Evolutionary conservation across 2,888 invertebrate genomes (phyloP).

Genomic region (Ethmia dodecea): DNA sequence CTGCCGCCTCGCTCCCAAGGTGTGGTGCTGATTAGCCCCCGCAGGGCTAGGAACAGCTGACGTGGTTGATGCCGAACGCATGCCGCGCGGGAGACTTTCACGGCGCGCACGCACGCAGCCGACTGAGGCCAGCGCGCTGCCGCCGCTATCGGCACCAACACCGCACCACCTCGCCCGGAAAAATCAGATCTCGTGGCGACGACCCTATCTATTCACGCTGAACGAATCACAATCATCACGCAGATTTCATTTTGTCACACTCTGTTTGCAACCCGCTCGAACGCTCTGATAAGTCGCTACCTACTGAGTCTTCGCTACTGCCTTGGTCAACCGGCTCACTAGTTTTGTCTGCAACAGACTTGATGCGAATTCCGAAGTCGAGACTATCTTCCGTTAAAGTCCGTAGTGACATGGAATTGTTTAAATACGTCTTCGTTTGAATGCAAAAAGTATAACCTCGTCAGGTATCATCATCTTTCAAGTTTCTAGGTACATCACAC

Average conservation of each 20-base stretch:
- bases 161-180: constrained; percentile 56
- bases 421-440: no score
- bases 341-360: no score
- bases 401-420: no score
- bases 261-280: constrained; percentile 46
- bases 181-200: constrained; percentile 65
- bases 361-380: no score
- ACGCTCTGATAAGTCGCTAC: constrained; percentile 19
- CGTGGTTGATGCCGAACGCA: constrained; percentile 52
- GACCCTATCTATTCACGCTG: constrained; percentile 71
- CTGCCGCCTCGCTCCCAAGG: constrained; percentile 76
- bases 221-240: constrained; percentile 55
- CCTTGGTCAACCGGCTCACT: no score
- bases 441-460: no score
- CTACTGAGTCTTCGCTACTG: no score
- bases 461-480: no score
- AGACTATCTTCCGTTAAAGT: no score
- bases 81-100: constrained; percentile 62
- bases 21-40: constrained; percentile 24
- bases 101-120: constrained; percentile 71
- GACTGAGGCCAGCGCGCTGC: constrained; percentile 55
- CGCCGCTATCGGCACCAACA: constrained; percentile 47
- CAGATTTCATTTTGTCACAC: constrained; percentile 66
- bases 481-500: no score
- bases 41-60: constrained; percentile 26